Percentiles rank a stretch among this genome's conserved stretches.
Evolutionary conservation across 1,140 invertebrate genomes (phyloP).

Genomic region (Doryteuthis pealeii): DNA sequence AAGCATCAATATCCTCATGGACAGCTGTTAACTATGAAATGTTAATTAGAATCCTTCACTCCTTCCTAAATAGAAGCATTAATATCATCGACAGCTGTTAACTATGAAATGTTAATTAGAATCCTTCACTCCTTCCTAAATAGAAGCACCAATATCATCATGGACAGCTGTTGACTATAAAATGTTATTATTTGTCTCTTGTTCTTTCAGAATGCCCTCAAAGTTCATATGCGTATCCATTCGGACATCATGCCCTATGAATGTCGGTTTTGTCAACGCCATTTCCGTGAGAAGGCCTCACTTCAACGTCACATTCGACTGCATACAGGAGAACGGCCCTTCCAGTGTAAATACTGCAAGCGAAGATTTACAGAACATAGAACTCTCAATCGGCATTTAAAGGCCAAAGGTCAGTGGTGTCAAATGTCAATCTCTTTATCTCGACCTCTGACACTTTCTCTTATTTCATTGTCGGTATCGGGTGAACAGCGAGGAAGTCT

Average conservation of each 20-base stretch:
- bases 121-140: too few species aligned
- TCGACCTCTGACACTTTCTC: too few species aligned
- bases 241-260: constrained; percentile 47
- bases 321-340: constrained; percentile 91
- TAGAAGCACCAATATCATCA: too few species aligned
- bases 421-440: neutral
- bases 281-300: constrained; percentile 57
- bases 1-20: too few species aligned
- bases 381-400: constrained; percentile 87
- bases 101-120: too few species aligned
- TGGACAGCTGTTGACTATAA: too few species aligned
- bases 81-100: too few species aligned
- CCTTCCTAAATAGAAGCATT: too few species aligned
- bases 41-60: too few species aligned
- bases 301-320: constrained; percentile 62
- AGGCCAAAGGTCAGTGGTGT: constrained; percentile 69
- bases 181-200: neutral
- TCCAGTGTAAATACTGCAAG: constrained; percentile 81
- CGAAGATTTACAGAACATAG: constrained; percentile 91
- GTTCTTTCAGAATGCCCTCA: constrained; percentile 56
- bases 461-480: too few species aligned
- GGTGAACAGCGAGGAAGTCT: too few species aligned
- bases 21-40: too few species aligned
- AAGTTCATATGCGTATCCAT: constrained; percentile 56
- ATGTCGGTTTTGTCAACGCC: constrained; percentile 53